Evolutionary conservation across 2,888 invertebrate genomes (phyloP).

Genomic region (Lissonota sp.): DNA sequence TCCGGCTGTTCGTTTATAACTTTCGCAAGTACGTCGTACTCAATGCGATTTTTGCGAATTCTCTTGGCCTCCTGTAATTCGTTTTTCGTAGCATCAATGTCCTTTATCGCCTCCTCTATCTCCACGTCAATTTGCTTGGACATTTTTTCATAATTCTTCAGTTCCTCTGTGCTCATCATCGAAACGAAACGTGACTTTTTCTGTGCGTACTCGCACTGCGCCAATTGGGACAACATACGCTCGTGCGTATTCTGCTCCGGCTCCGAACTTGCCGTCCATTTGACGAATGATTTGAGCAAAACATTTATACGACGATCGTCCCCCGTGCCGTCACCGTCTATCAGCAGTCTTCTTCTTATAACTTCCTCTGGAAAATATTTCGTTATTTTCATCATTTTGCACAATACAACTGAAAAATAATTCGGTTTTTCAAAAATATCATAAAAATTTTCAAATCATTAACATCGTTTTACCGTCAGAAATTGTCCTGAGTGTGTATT

Average conservation of each 20-base stretch:
- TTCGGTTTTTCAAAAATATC: background rate
- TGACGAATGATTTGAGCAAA: slow-evolving; percentile 92
- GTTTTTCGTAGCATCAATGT: slow-evolving; percentile 92
- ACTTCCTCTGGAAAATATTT: slow-evolving; percentile 92
- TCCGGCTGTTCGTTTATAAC: slow-evolving; percentile 96
- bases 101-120: slow-evolving; percentile 91
- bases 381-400: background rate
- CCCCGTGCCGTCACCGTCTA: slow-evolving; percentile 98
- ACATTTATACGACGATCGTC: slow-evolving; percentile 96
- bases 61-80: slow-evolving; percentile 93
- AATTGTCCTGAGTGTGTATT: background rate
- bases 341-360: slow-evolving; percentile 94
- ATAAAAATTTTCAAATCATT: background rate
- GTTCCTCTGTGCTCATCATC: slow-evolving; percentile 93
- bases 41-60: slow-evolving; percentile 94
- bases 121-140: slow-evolving; percentile 91
- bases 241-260: slow-evolving; percentile 86
- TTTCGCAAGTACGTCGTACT: slow-evolving; percentile 96
- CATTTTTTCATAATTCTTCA: slow-evolving; percentile 92
- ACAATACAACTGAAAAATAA: background rate
- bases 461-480: slow-evolving; percentile 45
- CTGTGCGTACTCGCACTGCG: slow-evolving; percentile 95
- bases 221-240: slow-evolving; percentile 92
- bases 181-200: slow-evolving; percentile 92
- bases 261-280: slow-evolving; percentile 90